These are phyloP conservation scores for Antechinus flavipes DNA, from an alignment of 2,113 vertebrate species.

Conservation along the genomic window DNA sequence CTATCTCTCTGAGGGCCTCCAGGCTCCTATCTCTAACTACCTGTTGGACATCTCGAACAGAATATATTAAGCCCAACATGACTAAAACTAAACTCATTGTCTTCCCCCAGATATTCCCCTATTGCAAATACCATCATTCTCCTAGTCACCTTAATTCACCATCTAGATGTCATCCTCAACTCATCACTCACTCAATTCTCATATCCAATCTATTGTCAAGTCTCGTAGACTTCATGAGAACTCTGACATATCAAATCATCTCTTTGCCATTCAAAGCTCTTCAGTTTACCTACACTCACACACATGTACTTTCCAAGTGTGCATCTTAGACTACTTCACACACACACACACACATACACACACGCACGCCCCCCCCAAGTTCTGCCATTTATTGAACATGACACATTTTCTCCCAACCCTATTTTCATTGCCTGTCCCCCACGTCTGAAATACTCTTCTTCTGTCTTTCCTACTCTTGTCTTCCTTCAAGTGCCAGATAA, in stretches of 20 bases:
- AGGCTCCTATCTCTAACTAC: background rate
- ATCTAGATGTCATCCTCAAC: background rate
- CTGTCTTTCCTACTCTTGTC: background rate
- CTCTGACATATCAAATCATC: background rate
- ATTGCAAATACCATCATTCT: background rate
- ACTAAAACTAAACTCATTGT: background rate
- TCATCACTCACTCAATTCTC: background rate
- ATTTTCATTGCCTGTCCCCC: background rate
- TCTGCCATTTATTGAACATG: background rate
- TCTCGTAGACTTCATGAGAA: background rate
- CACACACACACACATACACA: too few species aligned
- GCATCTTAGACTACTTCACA: background rate
- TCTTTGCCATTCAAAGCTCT: background rate
- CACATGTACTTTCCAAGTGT: background rate
- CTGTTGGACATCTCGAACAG: too few species aligned
- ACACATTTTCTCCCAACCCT: background rate
- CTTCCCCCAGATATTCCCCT: background rate
- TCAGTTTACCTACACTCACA: background rate
- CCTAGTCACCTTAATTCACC: background rate
- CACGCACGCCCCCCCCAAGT: too few species aligned
- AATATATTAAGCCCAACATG: background rate
- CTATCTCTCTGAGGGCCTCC: background rate
- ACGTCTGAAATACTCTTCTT: background rate
- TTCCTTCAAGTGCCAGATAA: background rate
- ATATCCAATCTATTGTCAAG: background rate